Evolutionary conservation across 1,140 invertebrate species (phyloP).

Genomic region (Cephus cinctus): DNA sequence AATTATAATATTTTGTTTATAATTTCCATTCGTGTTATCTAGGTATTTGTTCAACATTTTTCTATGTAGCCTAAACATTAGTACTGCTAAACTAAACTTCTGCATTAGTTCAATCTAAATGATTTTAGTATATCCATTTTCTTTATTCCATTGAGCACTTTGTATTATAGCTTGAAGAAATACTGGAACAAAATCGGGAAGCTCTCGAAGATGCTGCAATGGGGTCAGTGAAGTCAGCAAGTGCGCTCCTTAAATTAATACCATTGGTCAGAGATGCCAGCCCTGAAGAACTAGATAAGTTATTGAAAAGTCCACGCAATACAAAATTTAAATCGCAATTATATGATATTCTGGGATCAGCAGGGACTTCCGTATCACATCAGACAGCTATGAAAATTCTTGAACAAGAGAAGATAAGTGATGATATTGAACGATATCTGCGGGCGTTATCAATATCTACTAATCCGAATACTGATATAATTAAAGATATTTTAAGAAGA

Average conservation of each 20-base stretch:
- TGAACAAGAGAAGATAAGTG: conserved; percentile 60
- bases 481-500: conserved; percentile 60
- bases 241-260: conserved; percentile 65
- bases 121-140: no score
- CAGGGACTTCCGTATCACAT: conserved; percentile 66
- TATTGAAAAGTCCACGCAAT: conserved; percentile 56
- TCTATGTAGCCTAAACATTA: no score
- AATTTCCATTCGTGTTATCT: no score
- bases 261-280: conserved; percentile 59
- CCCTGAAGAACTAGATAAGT: conserved; percentile 61
- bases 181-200: conserved; percentile 58
- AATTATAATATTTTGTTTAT: no score
- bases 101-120: no score
- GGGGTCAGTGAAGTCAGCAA: conserved; percentile 64
- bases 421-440: conserved; percentile 71
- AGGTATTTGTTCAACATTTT: no score
- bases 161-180: conserved; percentile 57
- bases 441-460: conserved; percentile 67
- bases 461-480: conserved; percentile 52
- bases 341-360: conserved; percentile 68
- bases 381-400: conserved; percentile 67
- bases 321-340: conserved; percentile 60
- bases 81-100: no score
- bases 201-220: conserved; percentile 57
- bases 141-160: no score